Evolutionary conservation across 2,888 invertebrate genomes (phyloP), one percentile per base, ranked within the genome.

Genomic region (Thecocarcelia acutangulata): DNA sequence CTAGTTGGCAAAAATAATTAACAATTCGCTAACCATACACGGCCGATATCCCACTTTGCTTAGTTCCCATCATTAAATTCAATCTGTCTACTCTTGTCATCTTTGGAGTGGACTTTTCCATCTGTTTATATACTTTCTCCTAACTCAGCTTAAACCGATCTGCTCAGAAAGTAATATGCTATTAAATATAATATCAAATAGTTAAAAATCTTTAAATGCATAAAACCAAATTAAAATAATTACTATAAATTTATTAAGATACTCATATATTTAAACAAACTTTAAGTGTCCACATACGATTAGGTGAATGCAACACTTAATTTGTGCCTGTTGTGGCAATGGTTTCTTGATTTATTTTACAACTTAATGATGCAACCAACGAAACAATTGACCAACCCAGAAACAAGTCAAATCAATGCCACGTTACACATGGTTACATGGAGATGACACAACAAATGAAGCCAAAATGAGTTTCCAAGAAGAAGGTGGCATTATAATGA

Each of bases 401-500:
- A 69, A 61, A 81, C 63, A 68, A 77, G 56, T 77, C 72, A 77
- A 77, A 68, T 69, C 68, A 56, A 46, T 64, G 44, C 37, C 61
- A 46, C 46, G 54, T 33, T 58, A 28, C 66, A 73, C 59, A 66
- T 70, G 64, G 61, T 75, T 56, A 50, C 56, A 81, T 68, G 64
- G 54, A n/a, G n/a, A 73, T 77, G 81, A 73, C 73, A 73, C 50
- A 56, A 77, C 72, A 68, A 73, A 73, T 81, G 64, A 77, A 74
- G 56, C 44, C 63, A 68, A 77, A 77, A 81, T 77, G 58, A 64
- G 42, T 81, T 77, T 81, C 81, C 81, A 73, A 81, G 81, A 77
- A 77, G 81, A 73, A 81, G 81, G 77, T 81, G 81, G 81, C 69
- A 81, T 77, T 81, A 63, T 68, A 81, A 69, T 77, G 66, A 63